Evolutionary conservation across 2,888 invertebrate genomes (phyloP), one percentile per base, ranked within the genome.

Genomic region (Apamea crenata): DNA sequence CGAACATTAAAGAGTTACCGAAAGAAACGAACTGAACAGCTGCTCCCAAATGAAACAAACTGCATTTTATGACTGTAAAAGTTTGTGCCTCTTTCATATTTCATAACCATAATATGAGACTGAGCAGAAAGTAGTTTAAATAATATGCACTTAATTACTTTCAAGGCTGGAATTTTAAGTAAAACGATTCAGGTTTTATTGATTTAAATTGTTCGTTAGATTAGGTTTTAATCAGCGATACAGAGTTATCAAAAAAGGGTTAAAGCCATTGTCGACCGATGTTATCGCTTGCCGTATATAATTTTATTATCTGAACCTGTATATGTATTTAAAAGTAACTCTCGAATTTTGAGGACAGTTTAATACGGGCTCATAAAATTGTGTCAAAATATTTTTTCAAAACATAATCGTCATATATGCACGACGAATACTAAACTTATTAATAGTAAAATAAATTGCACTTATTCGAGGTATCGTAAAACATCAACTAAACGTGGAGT

Each of bases 1-100:
- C 88, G 85, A 91, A 93, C 94, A 92, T 94, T 89, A 94, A 95
- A 94, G 93, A 93, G 92, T 93, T 92, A 91, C 91, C 85, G 89
- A 92, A 92, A 88, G 88, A 89, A 91, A 91, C 89, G 88, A 87
- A 90, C 88, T 86, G 92, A 92, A 87, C 92, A 94, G 93, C 93
- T 94, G 94, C 88, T 92, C 84, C 78, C 86, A 90, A 90, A 91
- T 90, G 89, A 93, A 92, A 92, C 88, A 88, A 88, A 90, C 87
- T 80, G 74, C 74, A 79, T 85, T 90, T 90, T 89, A 91, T 86
- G 85, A 83, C 86, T 86, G 77, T 85, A 84, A 88, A 89, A 82
- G 84, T 82, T 74, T 86, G 53, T 74, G 72, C 56, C 59, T 87
- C 69, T 86, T 83, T 81, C 75, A 76, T 86, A 86, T 83, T 86